Conservation (phyloP, 2,113 vertebrate genomes). For the Marcusenius ussheri region DNA sequence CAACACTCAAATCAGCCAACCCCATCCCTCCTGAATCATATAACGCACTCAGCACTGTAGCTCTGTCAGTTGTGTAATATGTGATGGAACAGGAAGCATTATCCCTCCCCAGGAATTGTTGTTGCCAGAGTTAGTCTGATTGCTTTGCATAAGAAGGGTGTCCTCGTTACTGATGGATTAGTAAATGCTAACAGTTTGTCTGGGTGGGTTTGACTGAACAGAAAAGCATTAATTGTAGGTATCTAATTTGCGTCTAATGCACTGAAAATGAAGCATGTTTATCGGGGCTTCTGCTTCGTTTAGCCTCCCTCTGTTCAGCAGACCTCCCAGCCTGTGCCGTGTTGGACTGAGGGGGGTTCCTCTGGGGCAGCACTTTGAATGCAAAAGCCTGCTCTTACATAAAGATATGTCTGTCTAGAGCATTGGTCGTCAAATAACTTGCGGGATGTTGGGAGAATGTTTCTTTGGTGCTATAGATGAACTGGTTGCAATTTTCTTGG, state of each 20-base stretch:
- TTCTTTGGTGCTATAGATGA: not conserved
- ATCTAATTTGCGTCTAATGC: not conserved
- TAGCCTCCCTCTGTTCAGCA: not conserved
- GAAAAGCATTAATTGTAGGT: not conserved
- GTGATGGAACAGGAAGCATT: not conserved
- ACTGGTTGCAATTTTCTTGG: not conserved
- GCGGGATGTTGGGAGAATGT: not conserved
- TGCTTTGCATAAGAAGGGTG: not conserved
- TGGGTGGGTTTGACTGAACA: not conserved
- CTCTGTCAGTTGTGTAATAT: not conserved
- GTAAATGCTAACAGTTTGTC: not conserved
- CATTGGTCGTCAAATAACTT: not conserved
- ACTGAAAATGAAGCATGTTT: not conserved
- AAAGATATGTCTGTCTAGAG: not conserved
- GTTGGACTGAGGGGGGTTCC: not conserved
- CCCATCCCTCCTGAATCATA: not conserved
- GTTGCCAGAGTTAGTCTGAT: not conserved
- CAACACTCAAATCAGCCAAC: not conserved
- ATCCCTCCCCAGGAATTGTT: not conserved
- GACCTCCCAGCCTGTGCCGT: not conserved
- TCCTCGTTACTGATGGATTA: not conserved
- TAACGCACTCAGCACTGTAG: not conserved
- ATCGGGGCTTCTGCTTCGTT: not conserved
- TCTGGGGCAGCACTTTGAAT: not conserved
- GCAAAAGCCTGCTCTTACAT: not conserved